These are phyloP conservation scores for Parasteatoda tepidariorum DNA, from an alignment of 1,140 invertebrate genomes.

Conservation along the genomic window DNA sequence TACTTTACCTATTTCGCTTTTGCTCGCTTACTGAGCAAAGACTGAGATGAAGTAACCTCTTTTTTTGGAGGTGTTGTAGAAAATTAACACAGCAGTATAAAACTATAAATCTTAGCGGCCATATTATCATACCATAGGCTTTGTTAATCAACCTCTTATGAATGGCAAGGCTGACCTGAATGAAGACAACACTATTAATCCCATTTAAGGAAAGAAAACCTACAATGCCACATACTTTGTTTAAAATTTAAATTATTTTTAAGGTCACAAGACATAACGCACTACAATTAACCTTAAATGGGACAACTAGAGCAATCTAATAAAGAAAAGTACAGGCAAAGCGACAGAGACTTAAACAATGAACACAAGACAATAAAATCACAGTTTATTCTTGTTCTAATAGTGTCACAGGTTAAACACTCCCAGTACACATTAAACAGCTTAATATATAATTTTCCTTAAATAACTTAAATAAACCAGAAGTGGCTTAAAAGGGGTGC, in stretches of 20 bases:
- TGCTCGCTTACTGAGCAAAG: conserved; percentile 17
- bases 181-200: conserved; percentile 44
- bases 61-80: conserved; percentile 27
- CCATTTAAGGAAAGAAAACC: conserved; percentile 45
- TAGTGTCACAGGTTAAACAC: too few species aligned
- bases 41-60: neutral
- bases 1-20: conserved; percentile 24
- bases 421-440: too few species aligned
- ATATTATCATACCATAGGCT: conserved; percentile 61
- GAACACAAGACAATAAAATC: neutral
- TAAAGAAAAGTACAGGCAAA: conserved; percentile 34
- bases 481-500: too few species aligned
- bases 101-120: conserved; percentile 55
- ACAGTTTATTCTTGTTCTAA: neutral
- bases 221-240: neutral
- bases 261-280: neutral
- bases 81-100: conserved; percentile 42
- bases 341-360: conserved; percentile 20
- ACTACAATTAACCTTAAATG: conserved; percentile 39
- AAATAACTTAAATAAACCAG: too few species aligned
- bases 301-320: conserved; percentile 21
- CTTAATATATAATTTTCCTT: too few species aligned
- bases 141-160: conserved; percentile 57
- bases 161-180: conserved; percentile 52
- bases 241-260: neutral